Conservation (phyloP, 2,113 vertebrate species). For the Scortum barcoo region DNA sequence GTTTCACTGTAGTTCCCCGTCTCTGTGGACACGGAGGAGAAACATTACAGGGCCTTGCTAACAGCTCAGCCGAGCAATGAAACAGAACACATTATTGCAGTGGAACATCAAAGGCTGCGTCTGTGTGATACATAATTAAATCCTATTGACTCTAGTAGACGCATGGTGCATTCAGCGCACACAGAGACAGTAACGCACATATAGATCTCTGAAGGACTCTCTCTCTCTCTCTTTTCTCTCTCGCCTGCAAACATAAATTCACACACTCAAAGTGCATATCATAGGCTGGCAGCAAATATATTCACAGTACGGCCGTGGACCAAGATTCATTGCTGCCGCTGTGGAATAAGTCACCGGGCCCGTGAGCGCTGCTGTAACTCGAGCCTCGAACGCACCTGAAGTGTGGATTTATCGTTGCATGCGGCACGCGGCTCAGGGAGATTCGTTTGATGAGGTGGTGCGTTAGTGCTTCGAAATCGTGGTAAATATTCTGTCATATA, state of each 20-base stretch:
- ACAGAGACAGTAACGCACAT: slow-evolving; percentile 24
- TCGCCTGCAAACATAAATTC: slow-evolving; percentile 22
- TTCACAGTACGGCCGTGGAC: slow-evolving; percentile 3
- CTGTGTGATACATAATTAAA: slow-evolving; percentile 62
- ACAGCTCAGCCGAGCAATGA: slow-evolving; percentile 60
- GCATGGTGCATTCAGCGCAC: slow-evolving; percentile 15
- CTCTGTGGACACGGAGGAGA: slow-evolving; percentile 50
- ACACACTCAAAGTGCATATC: slow-evolving; percentile 14
- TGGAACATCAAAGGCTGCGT: slow-evolving; percentile 65
- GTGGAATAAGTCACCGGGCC: slow-evolving; percentile 21
- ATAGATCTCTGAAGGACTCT: slow-evolving; percentile 34
- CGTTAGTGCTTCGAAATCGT: not conserved
- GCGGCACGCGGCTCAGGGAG: not conserved
- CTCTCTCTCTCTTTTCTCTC: not conserved
- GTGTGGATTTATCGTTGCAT: slow-evolving; percentile 7
- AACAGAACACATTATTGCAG: slow-evolving; percentile 63
- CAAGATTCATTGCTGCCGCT: slow-evolving; percentile 45
- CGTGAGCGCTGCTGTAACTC: not conserved
- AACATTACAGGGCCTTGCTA: slow-evolving; percentile 52
- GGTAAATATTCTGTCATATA: not conserved
- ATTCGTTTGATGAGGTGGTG: not conserved
- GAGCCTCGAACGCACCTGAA: slow-evolving; percentile 11
- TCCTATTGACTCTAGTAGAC: slow-evolving; percentile 27
- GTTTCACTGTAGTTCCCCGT: slow-evolving; percentile 43
- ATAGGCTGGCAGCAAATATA: slow-evolving; percentile 28